phyloP scores from a whole-genome alignment of 1,140 invertebrate genomes.

The Drosophila subobscura region DNA sequence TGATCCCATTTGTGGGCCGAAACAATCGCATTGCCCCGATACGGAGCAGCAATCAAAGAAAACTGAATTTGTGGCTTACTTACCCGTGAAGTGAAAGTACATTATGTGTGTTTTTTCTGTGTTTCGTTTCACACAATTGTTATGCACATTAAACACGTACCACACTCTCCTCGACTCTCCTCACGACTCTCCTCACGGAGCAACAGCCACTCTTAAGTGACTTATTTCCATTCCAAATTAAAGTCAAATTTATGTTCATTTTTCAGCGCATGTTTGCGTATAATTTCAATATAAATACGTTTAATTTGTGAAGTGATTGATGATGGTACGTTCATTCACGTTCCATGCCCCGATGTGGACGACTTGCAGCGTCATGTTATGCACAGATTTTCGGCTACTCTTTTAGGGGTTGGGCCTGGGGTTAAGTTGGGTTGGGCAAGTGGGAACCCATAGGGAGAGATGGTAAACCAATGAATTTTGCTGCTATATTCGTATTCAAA shows the following conservation, averaged over 20 bases:
- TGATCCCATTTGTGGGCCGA: slow-evolving; percentile 9
- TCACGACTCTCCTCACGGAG: no score
- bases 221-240: slow-evolving; percentile 73
- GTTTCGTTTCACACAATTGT: slow-evolving; percentile 55
- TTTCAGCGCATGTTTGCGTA: slow-evolving; percentile 56
- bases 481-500: slow-evolving; percentile 27
- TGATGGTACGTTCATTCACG: slow-evolving; percentile 17
- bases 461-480: slow-evolving; percentile 30
- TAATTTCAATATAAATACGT: slow-evolving; percentile 71
- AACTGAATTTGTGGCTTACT: slow-evolving; percentile 56
- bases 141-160: slow-evolving; percentile 55
- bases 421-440: slow-evolving; percentile 26
- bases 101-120: slow-evolving; percentile 47
- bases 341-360: slow-evolving; percentile 20
- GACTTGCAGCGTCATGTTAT: slow-evolving; percentile 73
- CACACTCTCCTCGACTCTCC: no score
- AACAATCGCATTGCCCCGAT: slow-evolving; percentile 27
- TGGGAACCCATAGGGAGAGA: slow-evolving; percentile 11
- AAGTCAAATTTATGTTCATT: slow-evolving; percentile 62
- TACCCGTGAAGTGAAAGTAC: slow-evolving; percentile 76
- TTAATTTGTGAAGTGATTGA: slow-evolving; percentile 72
- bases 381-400: slow-evolving; percentile 61
- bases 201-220: slow-evolving; percentile 33
- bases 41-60: slow-evolving; percentile 14
- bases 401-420: slow-evolving; percentile 8